A percentile compares a stretch with the other conserved stretches of the same genome.
These are phyloP conservation scores for Syngnathus scovelli DNA, from an alignment of 2,113 vertebrate genomes.

Conservation along the genomic window DNA sequence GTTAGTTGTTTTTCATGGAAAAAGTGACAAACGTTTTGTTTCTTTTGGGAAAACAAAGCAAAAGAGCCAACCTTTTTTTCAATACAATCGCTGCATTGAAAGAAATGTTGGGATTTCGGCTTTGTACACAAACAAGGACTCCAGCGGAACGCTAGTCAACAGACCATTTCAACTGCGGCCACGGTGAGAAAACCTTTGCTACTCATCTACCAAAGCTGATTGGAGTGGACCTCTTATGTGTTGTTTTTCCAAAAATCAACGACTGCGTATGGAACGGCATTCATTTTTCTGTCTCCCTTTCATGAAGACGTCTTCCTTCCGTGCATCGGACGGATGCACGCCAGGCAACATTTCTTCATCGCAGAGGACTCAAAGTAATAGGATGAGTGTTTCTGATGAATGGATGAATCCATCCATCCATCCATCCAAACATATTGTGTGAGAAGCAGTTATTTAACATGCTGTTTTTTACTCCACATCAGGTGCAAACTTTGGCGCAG, in stretches of 20 bases:
- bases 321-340: conserved; percentile 74
- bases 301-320: conserved; percentile 46
- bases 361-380: conserved; percentile 86
- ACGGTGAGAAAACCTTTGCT: conserved; percentile 66
- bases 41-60: conserved; percentile 42
- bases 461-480: neutral
- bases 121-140: conserved; percentile 68
- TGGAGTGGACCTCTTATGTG: neutral
- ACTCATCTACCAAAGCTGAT: neutral
- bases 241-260: neutral
- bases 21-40: neutral
- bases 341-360: conserved; percentile 90
- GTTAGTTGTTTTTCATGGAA: no score
- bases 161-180: conserved; percentile 74
- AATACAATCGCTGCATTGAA: conserved; percentile 54
- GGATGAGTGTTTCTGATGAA: neutral
- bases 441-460: neutral
- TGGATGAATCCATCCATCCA: no score
- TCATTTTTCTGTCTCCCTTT: neutral
- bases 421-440: neutral
- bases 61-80: conserved; percentile 73
- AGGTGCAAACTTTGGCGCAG: conserved; percentile 61
- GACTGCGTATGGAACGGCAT: neutral
- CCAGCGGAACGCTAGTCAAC: conserved; percentile 62
- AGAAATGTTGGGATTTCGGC: neutral